Percentiles rank a stretch among this genome's conserved stretches.
These are phyloP conservation scores for Dendrocincla tyrannina DNA, from an alignment of 2,797 vertebrate species.

Conservation along the genomic window DNA sequence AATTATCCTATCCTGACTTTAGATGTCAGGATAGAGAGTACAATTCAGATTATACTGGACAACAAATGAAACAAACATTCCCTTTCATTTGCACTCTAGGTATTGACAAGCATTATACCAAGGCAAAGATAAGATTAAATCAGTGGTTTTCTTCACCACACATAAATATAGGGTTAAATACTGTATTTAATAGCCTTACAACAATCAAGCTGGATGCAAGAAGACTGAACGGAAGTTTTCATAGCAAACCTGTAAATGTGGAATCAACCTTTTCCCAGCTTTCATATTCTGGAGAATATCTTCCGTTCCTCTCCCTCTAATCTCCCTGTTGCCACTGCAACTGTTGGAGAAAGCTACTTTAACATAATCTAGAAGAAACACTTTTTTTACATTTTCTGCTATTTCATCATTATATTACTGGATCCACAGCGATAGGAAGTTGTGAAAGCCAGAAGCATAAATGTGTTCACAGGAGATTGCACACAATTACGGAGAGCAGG, in stretches of 20 bases:
- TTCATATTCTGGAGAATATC: not conserved
- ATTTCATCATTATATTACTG: not conserved
- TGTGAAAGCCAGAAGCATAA: not conserved
- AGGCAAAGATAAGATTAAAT: not conserved
- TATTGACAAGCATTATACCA: not conserved
- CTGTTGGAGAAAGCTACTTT: not conserved
- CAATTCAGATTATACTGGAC: not conserved
- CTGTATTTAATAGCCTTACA: not conserved
- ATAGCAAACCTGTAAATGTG: not conserved
- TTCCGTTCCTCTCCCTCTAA: not conserved
- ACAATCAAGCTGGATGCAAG: not conserved
- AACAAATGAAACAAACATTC: not conserved
- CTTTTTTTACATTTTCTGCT: not conserved
- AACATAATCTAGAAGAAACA: not conserved
- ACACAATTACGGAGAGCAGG: not conserved
- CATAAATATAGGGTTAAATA: not conserved
- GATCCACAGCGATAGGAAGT: not conserved
- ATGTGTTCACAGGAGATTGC: slow-evolving; percentile 1
- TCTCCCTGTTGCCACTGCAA: not conserved
- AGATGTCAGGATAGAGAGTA: not conserved
- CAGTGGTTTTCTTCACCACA: not conserved
- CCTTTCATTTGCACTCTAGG: not conserved
- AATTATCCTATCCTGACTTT: not conserved
- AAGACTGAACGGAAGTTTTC: not conserved
- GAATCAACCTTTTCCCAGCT: not conserved